phyloP scores from a whole-genome alignment of 2,797 vertebrate genomes.

The Notolepis coatsorum region DNA sequence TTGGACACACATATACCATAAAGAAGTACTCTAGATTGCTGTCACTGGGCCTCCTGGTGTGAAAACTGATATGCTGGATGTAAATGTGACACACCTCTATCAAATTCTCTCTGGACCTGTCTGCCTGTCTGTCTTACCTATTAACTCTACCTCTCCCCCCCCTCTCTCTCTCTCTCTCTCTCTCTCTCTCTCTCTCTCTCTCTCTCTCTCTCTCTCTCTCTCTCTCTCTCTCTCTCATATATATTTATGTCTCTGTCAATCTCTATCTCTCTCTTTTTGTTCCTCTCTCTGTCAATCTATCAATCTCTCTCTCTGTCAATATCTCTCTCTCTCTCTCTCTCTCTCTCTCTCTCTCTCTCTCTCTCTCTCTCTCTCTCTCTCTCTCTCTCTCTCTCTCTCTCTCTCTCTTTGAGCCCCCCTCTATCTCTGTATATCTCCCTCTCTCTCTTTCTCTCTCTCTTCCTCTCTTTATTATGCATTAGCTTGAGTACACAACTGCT shows the following conservation, averaged over 20 bases:
- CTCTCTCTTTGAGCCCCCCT: too few species aligned
- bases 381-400: neutral
- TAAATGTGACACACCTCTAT: too few species aligned
- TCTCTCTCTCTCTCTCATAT: neutral
- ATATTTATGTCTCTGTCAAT: neutral
- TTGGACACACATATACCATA: too few species aligned
- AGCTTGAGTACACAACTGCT: too few species aligned
- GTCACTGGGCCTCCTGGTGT: too few species aligned
- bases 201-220: neutral
- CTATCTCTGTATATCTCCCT: too few species aligned
- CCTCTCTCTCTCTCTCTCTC: neutral
- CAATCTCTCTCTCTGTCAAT: too few species aligned
- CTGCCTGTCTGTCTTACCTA: neutral
- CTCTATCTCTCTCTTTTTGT: neutral
- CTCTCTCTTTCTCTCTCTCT: neutral
- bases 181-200: neutral
- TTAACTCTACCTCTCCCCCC: neutral
- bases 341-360: neutral
- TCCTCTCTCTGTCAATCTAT: too few species aligned
- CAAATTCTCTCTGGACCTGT: neutral
- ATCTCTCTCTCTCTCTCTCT: too few species aligned
- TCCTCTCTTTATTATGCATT: too few species aligned
- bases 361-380: neutral
- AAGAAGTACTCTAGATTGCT: too few species aligned
- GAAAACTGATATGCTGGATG: too few species aligned